Evolutionary conservation across 2,797 vertebrate species (phyloP).

Genomic region (Salmo trutta): DNA sequence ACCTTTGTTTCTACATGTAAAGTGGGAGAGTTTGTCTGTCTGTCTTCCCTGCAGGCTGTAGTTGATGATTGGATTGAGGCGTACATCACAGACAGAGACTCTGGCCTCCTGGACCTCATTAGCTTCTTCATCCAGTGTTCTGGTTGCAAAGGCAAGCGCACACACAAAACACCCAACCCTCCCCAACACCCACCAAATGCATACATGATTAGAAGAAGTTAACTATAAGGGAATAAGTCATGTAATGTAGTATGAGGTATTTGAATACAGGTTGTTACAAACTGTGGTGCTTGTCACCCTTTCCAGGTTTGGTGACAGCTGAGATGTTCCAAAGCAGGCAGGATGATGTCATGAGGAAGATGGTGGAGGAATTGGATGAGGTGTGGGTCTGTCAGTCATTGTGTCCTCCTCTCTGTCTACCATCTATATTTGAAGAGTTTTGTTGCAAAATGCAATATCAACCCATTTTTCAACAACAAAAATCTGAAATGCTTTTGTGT

Average conservation of each 20-base stretch:
- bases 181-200: no score
- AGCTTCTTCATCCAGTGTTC: constrained; percentile 94
- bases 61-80: constrained; percentile 90
- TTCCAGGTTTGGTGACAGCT: constrained; percentile 87
- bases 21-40: constrained; percentile 1
- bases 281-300: neutral
- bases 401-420: neutral
- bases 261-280: neutral
- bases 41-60: constrained; percentile 76
- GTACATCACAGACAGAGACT: constrained; percentile 83
- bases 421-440: neutral
- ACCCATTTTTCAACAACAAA: no score
- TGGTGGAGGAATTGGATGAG: constrained; percentile 90
- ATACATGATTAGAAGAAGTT: neutral
- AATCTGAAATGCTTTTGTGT: no score
- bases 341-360: constrained; percentile 83
- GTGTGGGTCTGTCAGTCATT: constrained; percentile 56
- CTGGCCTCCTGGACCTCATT: constrained; percentile 91
- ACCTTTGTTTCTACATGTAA: neutral
- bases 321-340: constrained; percentile 88
- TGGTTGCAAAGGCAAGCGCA: constrained; percentile 86
- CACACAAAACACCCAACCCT: neutral
- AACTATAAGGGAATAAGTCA: no score
- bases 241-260: neutral
- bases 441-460: neutral